Conservation (phyloP, 2,888 invertebrate genomes). For the Leptodirus hochenwartii region DNA sequence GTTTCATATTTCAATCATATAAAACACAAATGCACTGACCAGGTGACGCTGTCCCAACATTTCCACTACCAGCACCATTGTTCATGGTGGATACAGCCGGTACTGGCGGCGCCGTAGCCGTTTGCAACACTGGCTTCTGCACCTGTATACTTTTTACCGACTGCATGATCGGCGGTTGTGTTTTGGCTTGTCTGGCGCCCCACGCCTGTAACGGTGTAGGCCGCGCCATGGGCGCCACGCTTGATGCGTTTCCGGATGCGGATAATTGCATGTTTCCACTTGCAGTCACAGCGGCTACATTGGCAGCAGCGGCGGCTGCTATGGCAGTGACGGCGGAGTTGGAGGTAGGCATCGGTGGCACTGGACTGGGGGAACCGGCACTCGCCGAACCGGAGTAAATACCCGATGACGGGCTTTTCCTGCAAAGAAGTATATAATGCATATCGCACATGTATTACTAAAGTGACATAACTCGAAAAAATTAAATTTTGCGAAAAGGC, state of each 20-base stretch:
- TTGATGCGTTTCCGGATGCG: too few relatives aligned
- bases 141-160: slow-evolving; percentile 92
- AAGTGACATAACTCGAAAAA: slow-evolving; percentile 24
- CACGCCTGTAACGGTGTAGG: slow-evolving; percentile 72
- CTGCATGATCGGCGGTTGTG: slow-evolving; percentile 90
- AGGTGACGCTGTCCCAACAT: slow-evolving; percentile 9
- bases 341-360: slow-evolving; percentile 24
- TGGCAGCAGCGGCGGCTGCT: too few relatives aligned
- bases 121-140: slow-evolving; percentile 86
- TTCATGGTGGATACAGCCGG: slow-evolving; percentile 33
- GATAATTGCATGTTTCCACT: too few relatives aligned
- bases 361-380: slow-evolving; percentile 65
- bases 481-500: background rate
- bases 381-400: slow-evolving; percentile 72
- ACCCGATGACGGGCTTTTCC: slow-evolving; percentile 74
- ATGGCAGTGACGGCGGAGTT: background rate
- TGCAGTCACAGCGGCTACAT: too few relatives aligned
- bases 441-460: too few relatives aligned
- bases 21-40: too few relatives aligned
- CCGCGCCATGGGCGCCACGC: slow-evolving; percentile 47
- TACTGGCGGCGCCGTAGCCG: slow-evolving; percentile 81
- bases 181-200: slow-evolving; percentile 72
- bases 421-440: too few relatives aligned
- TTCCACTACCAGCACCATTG: too few relatives aligned
- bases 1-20: too few relatives aligned